phyloP scores from a whole-genome alignment of 1,140 invertebrate species.

The Hylaeus anthracinus region DNA sequence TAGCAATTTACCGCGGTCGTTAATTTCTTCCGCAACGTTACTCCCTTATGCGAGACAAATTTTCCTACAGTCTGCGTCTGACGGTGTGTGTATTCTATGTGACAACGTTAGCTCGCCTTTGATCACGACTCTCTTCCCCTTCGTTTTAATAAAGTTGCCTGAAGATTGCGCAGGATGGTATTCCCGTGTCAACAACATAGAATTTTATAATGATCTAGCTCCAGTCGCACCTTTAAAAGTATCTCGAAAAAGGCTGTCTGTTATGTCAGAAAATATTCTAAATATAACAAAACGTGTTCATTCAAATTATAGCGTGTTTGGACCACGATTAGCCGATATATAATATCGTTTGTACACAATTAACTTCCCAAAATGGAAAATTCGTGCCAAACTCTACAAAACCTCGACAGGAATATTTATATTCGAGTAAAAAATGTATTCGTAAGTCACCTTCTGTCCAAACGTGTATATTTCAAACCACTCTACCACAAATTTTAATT shows the following conservation, averaged over 20 bases:
- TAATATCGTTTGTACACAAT: too few species aligned
- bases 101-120: conserved; percentile 22
- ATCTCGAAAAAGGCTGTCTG: too few species aligned
- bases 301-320: too few species aligned
- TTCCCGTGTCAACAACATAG: neutral
- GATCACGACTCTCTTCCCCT: conserved; percentile 15
- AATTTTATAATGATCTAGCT: conserved; percentile 3
- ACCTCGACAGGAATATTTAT: neutral
- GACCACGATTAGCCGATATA: too few species aligned
- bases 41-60: conserved; percentile 38
- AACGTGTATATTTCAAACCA: neutral
- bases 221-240: neutral
- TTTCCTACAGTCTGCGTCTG: conserved; percentile 23
- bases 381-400: too few species aligned
- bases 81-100: neutral
- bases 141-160: conserved; percentile 13
- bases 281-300: too few species aligned
- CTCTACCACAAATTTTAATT: neutral
- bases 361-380: too few species aligned
- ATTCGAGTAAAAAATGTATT: neutral
- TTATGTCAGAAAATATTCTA: too few species aligned
- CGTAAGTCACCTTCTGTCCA: too few species aligned
- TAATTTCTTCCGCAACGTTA: conserved; percentile 53
- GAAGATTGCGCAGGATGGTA: conserved; percentile 6
- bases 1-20: conserved; percentile 39